phyloP scores from a whole-genome alignment of 2,113 vertebrate species.

The Eolophus roseicapilla region DNA sequence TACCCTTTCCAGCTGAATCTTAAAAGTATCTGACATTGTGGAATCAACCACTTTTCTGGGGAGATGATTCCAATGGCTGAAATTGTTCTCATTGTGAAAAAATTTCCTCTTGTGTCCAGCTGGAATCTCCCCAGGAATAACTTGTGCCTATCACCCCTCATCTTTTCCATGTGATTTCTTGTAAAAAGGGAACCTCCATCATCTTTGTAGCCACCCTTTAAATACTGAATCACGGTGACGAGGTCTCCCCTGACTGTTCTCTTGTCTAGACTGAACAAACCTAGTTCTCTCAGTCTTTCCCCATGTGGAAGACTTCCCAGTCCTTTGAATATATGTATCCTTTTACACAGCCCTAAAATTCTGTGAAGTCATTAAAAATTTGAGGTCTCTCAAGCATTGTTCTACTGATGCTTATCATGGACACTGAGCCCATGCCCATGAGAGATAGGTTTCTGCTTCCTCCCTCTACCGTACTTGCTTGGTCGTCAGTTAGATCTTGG shows the following conservation, averaged over 20 bases:
- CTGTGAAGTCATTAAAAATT: neutral
- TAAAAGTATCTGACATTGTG: neutral
- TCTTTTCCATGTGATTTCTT: neutral
- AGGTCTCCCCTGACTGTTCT: neutral
- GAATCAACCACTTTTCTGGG: neutral
- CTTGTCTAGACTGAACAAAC: neutral
- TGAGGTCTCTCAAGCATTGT: neutral
- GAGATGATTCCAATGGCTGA: neutral
- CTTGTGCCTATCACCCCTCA: neutral
- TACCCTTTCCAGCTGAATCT: neutral
- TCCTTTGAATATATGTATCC: neutral
- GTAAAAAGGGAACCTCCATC: neutral
- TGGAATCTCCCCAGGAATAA: neutral
- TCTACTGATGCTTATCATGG: neutral
- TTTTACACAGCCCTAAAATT: neutral
- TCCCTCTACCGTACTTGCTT: neutral
- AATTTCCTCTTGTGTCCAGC: neutral
- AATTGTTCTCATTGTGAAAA: neutral
- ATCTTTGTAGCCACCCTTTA: neutral
- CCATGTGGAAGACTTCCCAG: neutral
- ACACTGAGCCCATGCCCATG: neutral
- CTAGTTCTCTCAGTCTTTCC: neutral
- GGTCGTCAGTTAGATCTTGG: neutral
- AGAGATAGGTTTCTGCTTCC: neutral
- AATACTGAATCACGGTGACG: neutral